phyloP scores from a whole-genome alignment of 2,888 invertebrate genomes.

The Calameuta filiformis region DNA sequence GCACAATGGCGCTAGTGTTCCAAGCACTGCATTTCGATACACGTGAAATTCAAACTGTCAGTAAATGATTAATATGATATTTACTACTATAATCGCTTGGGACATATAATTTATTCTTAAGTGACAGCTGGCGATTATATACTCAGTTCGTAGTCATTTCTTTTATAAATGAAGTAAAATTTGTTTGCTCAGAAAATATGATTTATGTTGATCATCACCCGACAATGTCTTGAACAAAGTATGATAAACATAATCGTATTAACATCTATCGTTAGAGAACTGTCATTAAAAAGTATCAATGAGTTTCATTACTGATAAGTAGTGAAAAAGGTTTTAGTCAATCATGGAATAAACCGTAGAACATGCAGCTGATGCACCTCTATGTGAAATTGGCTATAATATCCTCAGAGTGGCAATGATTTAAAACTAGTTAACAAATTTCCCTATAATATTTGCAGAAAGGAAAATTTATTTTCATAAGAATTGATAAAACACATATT shows the following conservation, averaged over 20 bases:
- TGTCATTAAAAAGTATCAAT: neutral
- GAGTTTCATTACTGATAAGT: too few species aligned
- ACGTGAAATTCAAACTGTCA: neutral
- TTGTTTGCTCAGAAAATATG: neutral
- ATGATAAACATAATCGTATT: neutral
- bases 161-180: neutral
- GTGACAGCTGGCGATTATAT: neutral
- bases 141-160: neutral
- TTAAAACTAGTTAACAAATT: neutral
- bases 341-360: neutral
- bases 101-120: neutral
- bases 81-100: neutral
- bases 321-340: too few species aligned
- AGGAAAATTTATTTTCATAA: neutral
- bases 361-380: neutral
- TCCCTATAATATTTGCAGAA: neutral
- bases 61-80: neutral
- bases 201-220: neutral
- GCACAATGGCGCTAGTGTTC: neutral
- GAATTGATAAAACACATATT: neutral
- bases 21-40: neutral
- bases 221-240: neutral
- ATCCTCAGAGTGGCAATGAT: neutral
- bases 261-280: neutral
- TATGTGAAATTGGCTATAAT: neutral